Conservation (phyloP, 2,797 vertebrate genomes). For the Poeciliopsis paucimaculata region DNA sequence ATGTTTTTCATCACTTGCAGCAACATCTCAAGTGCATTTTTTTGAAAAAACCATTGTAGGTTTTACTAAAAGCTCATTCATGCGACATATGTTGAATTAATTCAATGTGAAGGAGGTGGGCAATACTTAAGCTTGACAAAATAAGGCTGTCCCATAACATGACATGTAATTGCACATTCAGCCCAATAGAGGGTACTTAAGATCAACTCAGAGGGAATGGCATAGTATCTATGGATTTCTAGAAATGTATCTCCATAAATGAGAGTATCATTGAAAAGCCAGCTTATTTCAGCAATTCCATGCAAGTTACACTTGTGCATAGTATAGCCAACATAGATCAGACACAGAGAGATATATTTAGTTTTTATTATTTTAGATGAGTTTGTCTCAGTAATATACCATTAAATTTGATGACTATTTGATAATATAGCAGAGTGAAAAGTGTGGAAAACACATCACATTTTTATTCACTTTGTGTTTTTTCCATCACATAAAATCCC, state of each 20-base stretch:
- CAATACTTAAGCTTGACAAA: slow-evolving; percentile 31
- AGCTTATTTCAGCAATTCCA: not conserved
- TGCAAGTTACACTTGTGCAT: not conserved
- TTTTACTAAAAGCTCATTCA: slow-evolving; percentile 16
- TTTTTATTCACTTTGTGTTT: not conserved
- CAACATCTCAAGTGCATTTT: slow-evolving; percentile 46
- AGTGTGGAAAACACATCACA: not conserved
- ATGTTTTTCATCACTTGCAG: slow-evolving; percentile 45
- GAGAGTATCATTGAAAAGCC: not conserved
- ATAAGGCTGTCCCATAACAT: slow-evolving; percentile 32
- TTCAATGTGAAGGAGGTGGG: slow-evolving; percentile 13
- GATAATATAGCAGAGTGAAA: not conserved
- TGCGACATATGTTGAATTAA: slow-evolving; percentile 31
- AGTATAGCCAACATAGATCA: not conserved
- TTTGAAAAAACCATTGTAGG: not conserved
- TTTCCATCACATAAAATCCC: not conserved
- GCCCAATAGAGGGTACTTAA: slow-evolving; percentile 80
- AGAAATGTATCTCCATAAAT: not conserved
- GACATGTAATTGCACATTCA: slow-evolving; percentile 68
- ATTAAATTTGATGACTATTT: not conserved
- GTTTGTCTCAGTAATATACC: slow-evolving; percentile 10
- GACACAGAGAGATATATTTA: not conserved
- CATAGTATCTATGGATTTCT: slow-evolving; percentile 12
- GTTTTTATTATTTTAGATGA: not conserved
- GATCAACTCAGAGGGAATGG: slow-evolving; percentile 56